Percentiles rank a stretch among this genome's conserved stretches.
Evolutionary conservation across 2,797 vertebrate species (phyloP).

Genomic region (Xiphorhynchus erythropygius): DNA sequence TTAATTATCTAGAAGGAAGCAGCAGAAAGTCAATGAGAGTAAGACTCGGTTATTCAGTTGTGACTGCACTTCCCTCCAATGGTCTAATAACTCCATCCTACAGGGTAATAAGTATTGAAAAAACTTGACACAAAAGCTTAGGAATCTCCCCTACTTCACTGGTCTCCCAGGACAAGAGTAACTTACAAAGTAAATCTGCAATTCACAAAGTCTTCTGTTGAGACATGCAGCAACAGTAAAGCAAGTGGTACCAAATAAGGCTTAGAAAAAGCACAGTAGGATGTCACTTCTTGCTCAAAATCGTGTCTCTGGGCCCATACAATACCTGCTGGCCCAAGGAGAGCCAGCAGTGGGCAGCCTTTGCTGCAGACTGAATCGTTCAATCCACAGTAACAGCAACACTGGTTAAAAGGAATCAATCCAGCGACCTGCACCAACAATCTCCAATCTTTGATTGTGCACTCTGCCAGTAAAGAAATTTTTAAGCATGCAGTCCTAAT

Average conservation of each 20-base stretch:
- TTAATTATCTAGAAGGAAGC: slow-evolving; percentile 81
- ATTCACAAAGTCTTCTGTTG: background rate
- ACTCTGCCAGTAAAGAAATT: background rate
- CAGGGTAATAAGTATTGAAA: background rate
- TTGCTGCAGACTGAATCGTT: background rate
- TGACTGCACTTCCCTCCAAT: background rate
- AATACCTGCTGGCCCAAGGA: background rate
- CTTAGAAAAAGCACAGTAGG: background rate
- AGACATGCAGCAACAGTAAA: background rate
- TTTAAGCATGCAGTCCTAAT: background rate
- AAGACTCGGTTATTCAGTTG: background rate
- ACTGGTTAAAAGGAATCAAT: background rate
- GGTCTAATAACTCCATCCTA: background rate
- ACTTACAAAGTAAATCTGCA: background rate
- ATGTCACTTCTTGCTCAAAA: background rate
- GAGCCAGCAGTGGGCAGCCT: background rate
- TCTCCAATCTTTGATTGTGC: background rate
- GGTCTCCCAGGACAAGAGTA: background rate
- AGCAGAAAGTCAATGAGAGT: background rate
- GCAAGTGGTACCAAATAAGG: background rate
- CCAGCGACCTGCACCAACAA: background rate
- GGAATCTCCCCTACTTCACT: background rate
- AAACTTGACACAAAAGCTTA: background rate
- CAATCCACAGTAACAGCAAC: background rate
- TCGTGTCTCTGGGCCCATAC: background rate